phyloP scores from a whole-genome alignment of 2,113 vertebrate species.

The Labeo catla region DNA sequence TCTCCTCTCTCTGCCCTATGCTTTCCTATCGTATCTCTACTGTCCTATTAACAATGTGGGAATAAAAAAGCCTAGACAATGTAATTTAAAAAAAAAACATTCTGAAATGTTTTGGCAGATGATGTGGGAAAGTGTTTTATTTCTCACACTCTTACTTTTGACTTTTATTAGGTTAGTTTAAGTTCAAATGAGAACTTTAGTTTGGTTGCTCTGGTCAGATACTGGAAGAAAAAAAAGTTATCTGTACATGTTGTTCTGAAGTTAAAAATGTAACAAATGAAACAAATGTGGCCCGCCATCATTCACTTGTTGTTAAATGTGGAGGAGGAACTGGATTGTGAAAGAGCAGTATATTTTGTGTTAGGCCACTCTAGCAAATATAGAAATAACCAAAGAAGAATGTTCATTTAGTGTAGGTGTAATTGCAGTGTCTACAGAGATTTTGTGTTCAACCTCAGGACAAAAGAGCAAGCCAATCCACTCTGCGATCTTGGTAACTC shows the following conservation, averaged over 20 bases:
- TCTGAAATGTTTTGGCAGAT: too few relatives aligned
- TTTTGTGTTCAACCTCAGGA: background rate
- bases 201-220: background rate
- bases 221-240: background rate
- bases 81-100: too few relatives aligned
- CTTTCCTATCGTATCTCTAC: too few relatives aligned
- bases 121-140: background rate
- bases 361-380: conserved; percentile 3
- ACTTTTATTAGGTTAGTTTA: background rate
- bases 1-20: too few relatives aligned
- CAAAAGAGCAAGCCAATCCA: background rate
- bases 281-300: background rate
- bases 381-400: background rate
- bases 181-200: background rate
- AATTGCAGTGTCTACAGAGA: background rate
- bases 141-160: background rate
- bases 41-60: too few relatives aligned
- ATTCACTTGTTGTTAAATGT: background rate
- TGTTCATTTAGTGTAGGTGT: conserved; percentile 19
- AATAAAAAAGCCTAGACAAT: too few relatives aligned
- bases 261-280: background rate
- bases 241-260: background rate
- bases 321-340: background rate
- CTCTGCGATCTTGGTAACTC: background rate
- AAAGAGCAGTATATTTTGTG: background rate